A percentile compares a stretch with the other conserved stretches of the same genome.
phyloP scores from a whole-genome alignment of 2,888 invertebrate species.

The Galeopsomyia nigrocyanea region DNA sequence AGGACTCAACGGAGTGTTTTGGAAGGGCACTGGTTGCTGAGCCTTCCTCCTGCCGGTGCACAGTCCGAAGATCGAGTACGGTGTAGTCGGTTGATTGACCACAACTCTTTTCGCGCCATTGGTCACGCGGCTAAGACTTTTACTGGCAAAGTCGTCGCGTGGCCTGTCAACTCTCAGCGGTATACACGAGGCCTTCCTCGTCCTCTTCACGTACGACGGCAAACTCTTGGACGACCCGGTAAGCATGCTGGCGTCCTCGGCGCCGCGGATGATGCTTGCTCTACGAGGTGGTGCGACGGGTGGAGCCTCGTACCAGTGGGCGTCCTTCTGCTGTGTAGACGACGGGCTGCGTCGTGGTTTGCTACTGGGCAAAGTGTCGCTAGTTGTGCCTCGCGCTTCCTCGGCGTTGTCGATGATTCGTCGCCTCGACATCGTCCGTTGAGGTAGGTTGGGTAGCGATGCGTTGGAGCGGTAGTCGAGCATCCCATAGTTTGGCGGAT shows the following conservation, averaged over 20 bases:
- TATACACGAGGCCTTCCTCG: constrained; percentile 57
- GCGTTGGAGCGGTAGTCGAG: constrained; percentile 14
- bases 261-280: neutral
- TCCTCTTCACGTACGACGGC: constrained; percentile 59
- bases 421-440: constrained; percentile 60
- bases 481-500: constrained; percentile 32
- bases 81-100: constrained; percentile 24
- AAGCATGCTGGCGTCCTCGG: constrained; percentile 2
- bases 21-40: constrained; percentile 25
- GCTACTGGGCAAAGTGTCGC: constrained; percentile 20
- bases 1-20: constrained; percentile 22
- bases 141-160: constrained; percentile 28
- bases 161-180: constrained; percentile 52
- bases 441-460: constrained; percentile 42
- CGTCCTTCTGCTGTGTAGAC: neutral
- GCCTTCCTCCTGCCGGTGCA: constrained; percentile 62
- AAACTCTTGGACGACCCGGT: constrained; percentile 56
- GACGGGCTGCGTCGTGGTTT: neutral
- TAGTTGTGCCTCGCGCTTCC: constrained; percentile 31
- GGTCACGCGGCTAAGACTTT: constrained; percentile 34
- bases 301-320: constrained; percentile 6
- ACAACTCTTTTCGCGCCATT: constrained; percentile 36
- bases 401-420: constrained; percentile 61
- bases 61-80: constrained; percentile 64
- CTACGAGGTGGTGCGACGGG: neutral